Evolutionary conservation across 1,140 invertebrate genomes (phyloP).

Genomic region (Thaumatotibia leucotreta): DNA sequence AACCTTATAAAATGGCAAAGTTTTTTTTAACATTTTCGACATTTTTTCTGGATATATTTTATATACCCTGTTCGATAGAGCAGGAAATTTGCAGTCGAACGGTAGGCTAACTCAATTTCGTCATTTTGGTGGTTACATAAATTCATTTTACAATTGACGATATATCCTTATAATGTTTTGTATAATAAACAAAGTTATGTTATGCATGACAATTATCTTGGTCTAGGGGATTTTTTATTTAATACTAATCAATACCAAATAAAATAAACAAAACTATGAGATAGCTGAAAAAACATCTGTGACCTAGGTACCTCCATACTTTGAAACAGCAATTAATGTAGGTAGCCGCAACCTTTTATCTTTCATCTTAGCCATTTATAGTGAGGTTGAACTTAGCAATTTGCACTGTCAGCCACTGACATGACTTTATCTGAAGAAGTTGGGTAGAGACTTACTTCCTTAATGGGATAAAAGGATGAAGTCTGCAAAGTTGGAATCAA

Average conservation of each 20-base stretch:
- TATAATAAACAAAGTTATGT: too few relatives aligned
- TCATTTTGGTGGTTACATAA: too few relatives aligned
- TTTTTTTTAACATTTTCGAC: too few relatives aligned
- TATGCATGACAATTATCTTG: too few relatives aligned
- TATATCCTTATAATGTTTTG: too few relatives aligned
- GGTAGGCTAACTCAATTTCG: too few relatives aligned
- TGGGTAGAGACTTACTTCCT: not conserved
- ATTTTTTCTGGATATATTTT: too few relatives aligned
- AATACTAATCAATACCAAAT: not conserved
- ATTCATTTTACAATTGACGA: too few relatives aligned
- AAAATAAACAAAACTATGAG: not conserved
- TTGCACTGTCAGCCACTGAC: conserved; percentile 8
- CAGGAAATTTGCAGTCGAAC: too few relatives aligned
- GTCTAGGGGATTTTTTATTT: too few relatives aligned
- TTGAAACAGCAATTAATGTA: conserved; percentile 5
- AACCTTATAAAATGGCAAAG: too few relatives aligned
- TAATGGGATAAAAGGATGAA: not conserved
- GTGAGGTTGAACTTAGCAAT: conserved; percentile 7
- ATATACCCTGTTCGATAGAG: too few relatives aligned
- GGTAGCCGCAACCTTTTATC: conserved; percentile 2
- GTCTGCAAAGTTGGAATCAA: not conserved
- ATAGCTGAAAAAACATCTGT: not conserved
- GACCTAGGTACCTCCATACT: not conserved
- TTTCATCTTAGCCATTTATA: conserved; percentile 10
- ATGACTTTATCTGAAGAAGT: not conserved